A percentile compares a stretch with the other conserved stretches of the same genome.
Evolutionary conservation across 2,113 vertebrate genomes (phyloP).

Genomic region (Centropus bengalensis): DNA sequence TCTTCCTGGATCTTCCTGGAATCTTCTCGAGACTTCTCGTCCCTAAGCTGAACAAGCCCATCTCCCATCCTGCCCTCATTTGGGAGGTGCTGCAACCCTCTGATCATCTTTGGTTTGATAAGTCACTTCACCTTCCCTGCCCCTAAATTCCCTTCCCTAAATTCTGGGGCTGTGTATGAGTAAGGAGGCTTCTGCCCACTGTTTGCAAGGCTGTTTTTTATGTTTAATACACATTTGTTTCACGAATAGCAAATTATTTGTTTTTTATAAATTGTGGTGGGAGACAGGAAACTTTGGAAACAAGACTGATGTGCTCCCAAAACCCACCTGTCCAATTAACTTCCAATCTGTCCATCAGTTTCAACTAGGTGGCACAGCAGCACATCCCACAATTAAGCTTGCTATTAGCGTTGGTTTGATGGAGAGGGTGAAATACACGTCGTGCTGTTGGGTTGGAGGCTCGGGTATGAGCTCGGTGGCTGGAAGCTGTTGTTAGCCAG

Average conservation of each 20-base stretch:
- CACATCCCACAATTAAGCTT: neutral
- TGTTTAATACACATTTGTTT: neutral
- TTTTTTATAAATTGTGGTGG: neutral
- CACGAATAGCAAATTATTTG: neutral
- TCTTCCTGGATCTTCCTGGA: too few species aligned
- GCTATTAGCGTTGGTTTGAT: neutral
- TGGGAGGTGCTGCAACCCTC: too few species aligned
- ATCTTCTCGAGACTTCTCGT: too few species aligned
- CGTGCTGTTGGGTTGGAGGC: neutral
- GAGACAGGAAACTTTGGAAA: neutral
- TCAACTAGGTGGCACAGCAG: neutral
- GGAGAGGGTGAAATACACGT: neutral
- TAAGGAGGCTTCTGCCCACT: neutral
- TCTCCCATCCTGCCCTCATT: too few species aligned
- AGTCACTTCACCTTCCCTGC: neutral
- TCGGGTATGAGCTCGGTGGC: neutral
- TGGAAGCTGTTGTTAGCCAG: neutral
- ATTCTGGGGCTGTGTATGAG: rapidly evolving
- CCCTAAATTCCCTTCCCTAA: neutral
- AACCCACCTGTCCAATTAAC: neutral
- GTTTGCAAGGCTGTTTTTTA: neutral
- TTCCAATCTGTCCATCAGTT: neutral
- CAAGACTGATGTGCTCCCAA: rapidly evolving
- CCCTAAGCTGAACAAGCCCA: too few species aligned
- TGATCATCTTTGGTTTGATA: neutral